Evolutionary conservation across 1,140 invertebrate genomes (phyloP), one percentile per base, ranked within the genome.

Genomic region (Neodiprion lecontei): DNA sequence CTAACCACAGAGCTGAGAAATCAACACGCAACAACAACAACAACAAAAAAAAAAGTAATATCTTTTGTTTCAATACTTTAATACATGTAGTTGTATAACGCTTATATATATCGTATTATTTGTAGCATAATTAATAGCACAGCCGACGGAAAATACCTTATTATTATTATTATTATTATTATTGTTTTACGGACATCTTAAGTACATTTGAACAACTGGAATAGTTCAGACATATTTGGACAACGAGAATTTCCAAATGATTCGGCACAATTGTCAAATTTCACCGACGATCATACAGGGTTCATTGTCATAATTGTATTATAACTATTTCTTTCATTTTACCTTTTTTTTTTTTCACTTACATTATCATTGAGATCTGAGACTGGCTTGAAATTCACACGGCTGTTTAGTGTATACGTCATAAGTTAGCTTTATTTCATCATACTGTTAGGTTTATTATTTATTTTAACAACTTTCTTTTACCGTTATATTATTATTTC

Each of bases 1-100:
- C 53, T 61, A 9, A 61, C 21, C 10, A 67, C 9, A 8, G 71
- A 61, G 28, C 48, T 71, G 40, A 74, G 17, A 21, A 72, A 17
- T 14, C 70, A 72, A 72, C 48, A 48, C 78, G 76, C 14, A 53
- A 67, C 48, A 66, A 61, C 61, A n/a, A 67, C 61, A 77, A 78
- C 75, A 40, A 40, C 28, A 40, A 40, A 79, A 79, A 49, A 79
- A 81, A 81, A 80, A 72, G 74, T 76, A 76, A 67, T 75, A 21
- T 11, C 40, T 74, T 70, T 80, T 67, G 70, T 76, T 76, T 68
- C 53, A 70, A 48, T 71, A 23, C 47, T 14, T 78, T 72, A 49
- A 12, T 69, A 61, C 9, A 9, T 5, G 5, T 61, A 61, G n/a
- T 14, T 14, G 28, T 40, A 8, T 61, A 12, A 61, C 53, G 53